Percentiles rank a stretch among this genome's conserved stretches.
phyloP scores from a whole-genome alignment of 2,113 vertebrate genomes.

The Leptocoma aspasia region DNA sequence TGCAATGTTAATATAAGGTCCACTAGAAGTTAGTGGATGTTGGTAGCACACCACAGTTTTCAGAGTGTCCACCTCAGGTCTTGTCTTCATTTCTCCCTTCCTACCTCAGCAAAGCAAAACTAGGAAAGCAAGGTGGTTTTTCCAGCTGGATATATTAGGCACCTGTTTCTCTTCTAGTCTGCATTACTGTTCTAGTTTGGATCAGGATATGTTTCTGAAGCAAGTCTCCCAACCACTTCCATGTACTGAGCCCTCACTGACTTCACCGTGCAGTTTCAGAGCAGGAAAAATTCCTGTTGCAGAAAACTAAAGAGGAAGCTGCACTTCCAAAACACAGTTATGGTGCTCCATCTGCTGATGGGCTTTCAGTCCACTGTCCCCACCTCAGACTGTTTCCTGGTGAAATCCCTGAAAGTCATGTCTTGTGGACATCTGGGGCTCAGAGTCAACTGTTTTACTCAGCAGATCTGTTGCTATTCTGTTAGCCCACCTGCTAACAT shows the following conservation, averaged over 20 bases:
- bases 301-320: not conserved
- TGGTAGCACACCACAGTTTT: not conserved
- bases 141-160: not conserved
- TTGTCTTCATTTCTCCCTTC: not conserved
- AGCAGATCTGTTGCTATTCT: not conserved
- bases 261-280: not conserved
- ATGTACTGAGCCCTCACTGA: not conserved
- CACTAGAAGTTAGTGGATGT: not conserved
- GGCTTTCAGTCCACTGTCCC: not conserved
- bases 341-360: not conserved
- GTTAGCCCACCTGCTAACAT: accelerated
- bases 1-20: not conserved
- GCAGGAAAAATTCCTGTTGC: not conserved
- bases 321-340: not conserved
- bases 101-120: not conserved
- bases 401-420: accelerated
- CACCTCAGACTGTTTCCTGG: not conserved
- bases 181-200: not conserved
- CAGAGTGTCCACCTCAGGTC: not conserved
- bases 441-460: not conserved
- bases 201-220: not conserved
- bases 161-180: not conserved
- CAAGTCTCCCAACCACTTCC: not conserved
- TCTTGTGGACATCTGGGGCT: not conserved
- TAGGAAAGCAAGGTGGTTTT: not conserved